A percentile compares a stretch with the other conserved stretches of the same genome.
Conservation (phyloP, 2,113 vertebrate species). For the Cavia aperea region DNA sequence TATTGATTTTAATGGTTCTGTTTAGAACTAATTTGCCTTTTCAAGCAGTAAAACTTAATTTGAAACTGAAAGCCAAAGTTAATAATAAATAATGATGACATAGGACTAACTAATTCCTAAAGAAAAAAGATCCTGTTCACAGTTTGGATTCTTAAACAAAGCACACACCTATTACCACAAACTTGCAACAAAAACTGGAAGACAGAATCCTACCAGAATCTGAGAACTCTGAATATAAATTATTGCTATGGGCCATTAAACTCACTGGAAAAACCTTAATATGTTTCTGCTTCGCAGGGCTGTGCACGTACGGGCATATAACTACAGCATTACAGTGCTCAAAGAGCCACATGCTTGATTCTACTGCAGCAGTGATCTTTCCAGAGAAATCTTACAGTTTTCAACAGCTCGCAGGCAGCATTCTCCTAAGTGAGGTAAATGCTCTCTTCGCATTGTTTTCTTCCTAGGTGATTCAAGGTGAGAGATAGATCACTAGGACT, state of each 20-base stretch:
- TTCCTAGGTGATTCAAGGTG: constrained; percentile 26
- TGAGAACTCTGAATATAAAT: constrained; percentile 19
- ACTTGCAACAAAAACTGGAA: constrained; percentile 5
- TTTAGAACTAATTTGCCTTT: neutral
- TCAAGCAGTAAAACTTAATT: neutral
- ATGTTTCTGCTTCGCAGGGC: neutral
- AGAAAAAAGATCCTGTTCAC: neutral
- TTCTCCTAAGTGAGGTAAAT: constrained; percentile 2
- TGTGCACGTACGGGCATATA: neutral
- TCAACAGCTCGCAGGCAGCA: neutral
- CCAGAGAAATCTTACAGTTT: neutral
- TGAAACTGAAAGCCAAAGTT: constrained; percentile 9
- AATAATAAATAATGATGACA: neutral
- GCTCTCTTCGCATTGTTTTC: constrained; percentile 24
- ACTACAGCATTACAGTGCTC: neutral
- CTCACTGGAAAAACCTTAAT: constrained; percentile 34
- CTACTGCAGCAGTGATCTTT: neutral
- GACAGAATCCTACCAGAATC: neutral
- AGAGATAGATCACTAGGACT: constrained; percentile 3
- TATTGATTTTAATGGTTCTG: neutral
- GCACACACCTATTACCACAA: neutral
- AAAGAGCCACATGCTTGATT: neutral
- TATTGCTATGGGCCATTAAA: constrained; percentile 43
- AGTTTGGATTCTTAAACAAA: neutral
- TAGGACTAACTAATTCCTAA: neutral